Conservation (phyloP, 1,140 invertebrate genomes). For the Meteorus sp. region DNA sequence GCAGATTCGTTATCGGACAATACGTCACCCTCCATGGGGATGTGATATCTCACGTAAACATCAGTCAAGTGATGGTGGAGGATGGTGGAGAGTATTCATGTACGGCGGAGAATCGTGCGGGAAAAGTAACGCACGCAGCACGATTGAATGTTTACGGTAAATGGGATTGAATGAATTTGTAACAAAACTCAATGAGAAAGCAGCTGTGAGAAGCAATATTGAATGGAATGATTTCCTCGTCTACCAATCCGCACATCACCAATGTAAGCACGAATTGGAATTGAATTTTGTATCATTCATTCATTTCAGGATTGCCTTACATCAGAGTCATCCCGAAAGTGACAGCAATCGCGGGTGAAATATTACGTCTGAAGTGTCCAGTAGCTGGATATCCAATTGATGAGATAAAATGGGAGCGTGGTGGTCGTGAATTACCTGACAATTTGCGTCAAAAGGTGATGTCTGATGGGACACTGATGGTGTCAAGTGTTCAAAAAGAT, state of each 20-base stretch:
- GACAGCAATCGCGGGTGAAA: slow-evolving; percentile 81
- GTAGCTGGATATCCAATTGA: slow-evolving; percentile 85
- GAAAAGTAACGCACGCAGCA: slow-evolving; percentile 73
- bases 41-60: slow-evolving; percentile 86
- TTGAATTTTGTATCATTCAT: slow-evolving; percentile 24
- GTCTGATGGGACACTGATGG: slow-evolving; percentile 71
- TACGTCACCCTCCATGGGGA: slow-evolving; percentile 81
- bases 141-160: slow-evolving; percentile 87
- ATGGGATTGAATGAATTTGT: no score
- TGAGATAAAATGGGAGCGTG: slow-evolving; percentile 80
- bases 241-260: no score
- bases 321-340: slow-evolving; percentile 82
- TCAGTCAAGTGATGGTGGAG: slow-evolving; percentile 78
- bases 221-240: background rate
- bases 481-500: slow-evolving; percentile 74
- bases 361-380: slow-evolving; percentile 78
- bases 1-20: slow-evolving; percentile 78
- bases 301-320: slow-evolving; percentile 73
- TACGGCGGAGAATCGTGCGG: slow-evolving; percentile 77
- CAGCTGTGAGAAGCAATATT: background rate
- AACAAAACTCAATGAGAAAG: no score
- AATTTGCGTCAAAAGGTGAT: slow-evolving; percentile 80
- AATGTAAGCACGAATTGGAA: slow-evolving; percentile 19
- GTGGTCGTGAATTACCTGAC: slow-evolving; percentile 74
- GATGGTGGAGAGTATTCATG: slow-evolving; percentile 89